Percentiles rank a stretch among this genome's conserved stretches.
Evolutionary conservation across 2,113 vertebrate species (phyloP).

Genomic region (Merops nubicus): DNA sequence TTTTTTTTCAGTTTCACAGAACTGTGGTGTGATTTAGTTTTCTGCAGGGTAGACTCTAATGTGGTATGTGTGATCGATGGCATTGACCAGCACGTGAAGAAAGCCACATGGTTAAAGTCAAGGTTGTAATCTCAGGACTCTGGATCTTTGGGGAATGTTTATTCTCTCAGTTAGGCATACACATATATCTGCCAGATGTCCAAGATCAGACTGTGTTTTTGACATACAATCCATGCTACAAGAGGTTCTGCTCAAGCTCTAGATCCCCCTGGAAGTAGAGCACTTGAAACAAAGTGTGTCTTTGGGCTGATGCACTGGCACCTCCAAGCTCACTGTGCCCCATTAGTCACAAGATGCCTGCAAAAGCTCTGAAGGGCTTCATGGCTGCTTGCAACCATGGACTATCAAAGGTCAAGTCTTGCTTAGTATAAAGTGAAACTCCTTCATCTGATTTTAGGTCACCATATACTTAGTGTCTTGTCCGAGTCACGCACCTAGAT

Average conservation of each 20-base stretch:
- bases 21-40: neutral
- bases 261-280: neutral
- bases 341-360: neutral
- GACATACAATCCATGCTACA: neutral
- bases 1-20: neutral
- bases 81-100: neutral
- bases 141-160: slow-evolving; percentile 1
- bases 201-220: neutral
- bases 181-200: slow-evolving; percentile 10
- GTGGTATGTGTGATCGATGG: neutral
- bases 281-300: fast-evolving
- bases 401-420: neutral
- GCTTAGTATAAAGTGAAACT: neutral
- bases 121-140: neutral
- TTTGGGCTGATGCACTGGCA: neutral
- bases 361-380: neutral
- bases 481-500: neutral
- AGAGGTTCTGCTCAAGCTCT: neutral
- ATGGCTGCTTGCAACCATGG: neutral
- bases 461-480: neutral
- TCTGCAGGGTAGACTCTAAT: neutral
- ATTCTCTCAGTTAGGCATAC: neutral
- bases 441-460: neutral
- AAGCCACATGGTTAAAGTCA: slow-evolving; percentile 32
- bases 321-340: neutral